Conservation (phyloP, 2,797 vertebrate genomes). For the Arctocebus calabarensis region DNA sequence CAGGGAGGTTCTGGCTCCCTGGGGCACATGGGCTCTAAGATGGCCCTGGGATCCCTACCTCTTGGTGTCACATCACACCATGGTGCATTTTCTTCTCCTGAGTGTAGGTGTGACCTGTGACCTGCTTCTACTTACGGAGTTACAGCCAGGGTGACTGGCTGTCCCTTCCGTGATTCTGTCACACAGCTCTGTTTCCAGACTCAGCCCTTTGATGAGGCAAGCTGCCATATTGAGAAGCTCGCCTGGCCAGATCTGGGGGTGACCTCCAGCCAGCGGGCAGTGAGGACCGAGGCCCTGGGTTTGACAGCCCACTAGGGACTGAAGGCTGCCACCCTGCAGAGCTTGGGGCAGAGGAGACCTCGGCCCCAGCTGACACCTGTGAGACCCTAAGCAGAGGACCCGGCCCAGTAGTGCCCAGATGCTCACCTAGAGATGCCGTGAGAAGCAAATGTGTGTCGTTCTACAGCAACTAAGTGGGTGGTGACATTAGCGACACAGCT, state of each 20-base stretch:
- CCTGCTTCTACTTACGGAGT: background rate
- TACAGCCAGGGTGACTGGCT: background rate
- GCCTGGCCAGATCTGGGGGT: background rate
- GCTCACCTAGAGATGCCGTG: background rate
- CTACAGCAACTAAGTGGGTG: no score
- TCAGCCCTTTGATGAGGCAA: no score
- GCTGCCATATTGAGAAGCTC: background rate
- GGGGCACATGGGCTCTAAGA: background rate
- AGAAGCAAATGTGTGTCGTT: background rate
- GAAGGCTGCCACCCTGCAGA: accelerated
- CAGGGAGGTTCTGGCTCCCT: background rate
- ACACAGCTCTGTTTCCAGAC: background rate
- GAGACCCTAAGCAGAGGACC: background rate
- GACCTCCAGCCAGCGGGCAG: background rate
- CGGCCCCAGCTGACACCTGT: accelerated
- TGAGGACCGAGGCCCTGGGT: background rate
- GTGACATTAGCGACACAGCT: accelerated
- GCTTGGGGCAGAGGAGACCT: background rate
- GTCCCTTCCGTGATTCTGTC: background rate
- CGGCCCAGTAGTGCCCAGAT: background rate
- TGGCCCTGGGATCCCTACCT: background rate
- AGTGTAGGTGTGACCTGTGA: background rate
- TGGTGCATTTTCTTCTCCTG: background rate
- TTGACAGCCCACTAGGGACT: accelerated
- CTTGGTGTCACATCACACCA: background rate